Evolutionary conservation across 2,888 invertebrate species (phyloP).

Genomic region (Diarsia mendica): DNA sequence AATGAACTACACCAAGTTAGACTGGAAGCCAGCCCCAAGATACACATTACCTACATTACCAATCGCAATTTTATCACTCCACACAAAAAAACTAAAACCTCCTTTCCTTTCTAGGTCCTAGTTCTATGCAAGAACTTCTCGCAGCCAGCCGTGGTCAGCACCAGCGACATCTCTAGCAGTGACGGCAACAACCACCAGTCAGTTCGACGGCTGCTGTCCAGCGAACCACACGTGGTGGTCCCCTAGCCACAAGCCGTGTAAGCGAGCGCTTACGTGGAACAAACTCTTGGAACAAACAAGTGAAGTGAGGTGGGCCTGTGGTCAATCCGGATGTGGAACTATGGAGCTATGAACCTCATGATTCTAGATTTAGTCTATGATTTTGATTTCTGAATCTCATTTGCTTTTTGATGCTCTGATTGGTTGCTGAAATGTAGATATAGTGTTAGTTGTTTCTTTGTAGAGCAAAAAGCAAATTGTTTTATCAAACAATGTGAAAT

Average conservation of each 20-base stretch:
- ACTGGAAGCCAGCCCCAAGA: no score
- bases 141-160: constrained; percentile 84
- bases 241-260: constrained; percentile 86
- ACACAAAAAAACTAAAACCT: not conserved
- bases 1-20: no score
- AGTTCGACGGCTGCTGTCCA: constrained; percentile 84
- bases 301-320: constrained; percentile 41
- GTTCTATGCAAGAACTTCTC: constrained; percentile 89
- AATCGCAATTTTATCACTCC: not conserved
- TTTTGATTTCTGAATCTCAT: constrained; percentile 37
- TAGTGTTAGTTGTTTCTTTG: not conserved
- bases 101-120: constrained; percentile 76
- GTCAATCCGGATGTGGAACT: constrained; percentile 7
- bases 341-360: constrained; percentile 35
- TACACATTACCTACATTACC: no score
- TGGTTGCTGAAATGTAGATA: not conserved
- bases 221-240: constrained; percentile 79
- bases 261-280: constrained; percentile 71
- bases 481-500: not conserved
- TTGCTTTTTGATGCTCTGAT: constrained; percentile 17
- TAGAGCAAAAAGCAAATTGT: not conserved
- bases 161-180: constrained; percentile 87
- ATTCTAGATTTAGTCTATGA: constrained; percentile 35
- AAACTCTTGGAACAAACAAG: constrained; percentile 38
- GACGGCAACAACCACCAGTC: constrained; percentile 88